A percentile compares a stretch with the other conserved stretches of the same genome.
Evolutionary conservation across 2,888 invertebrate genomes (phyloP).

Genomic region (Pteria penguin): DNA sequence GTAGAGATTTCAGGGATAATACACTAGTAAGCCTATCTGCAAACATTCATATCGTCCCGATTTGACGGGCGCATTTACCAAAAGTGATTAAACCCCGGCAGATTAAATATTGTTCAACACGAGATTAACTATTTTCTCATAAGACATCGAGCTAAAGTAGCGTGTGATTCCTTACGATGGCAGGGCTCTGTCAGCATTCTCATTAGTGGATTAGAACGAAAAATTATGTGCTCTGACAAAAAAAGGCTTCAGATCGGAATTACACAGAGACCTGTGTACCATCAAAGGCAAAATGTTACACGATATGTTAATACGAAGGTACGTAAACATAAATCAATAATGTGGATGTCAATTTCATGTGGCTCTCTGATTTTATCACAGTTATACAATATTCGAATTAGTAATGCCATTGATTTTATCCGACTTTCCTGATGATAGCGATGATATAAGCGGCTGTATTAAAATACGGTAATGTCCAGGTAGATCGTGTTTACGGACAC

Average conservation of each 20-base stretch:
- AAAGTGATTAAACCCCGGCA: conserved; percentile 21
- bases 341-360: neutral
- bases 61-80: conserved; percentile 26
- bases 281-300: neutral
- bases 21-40: conserved; percentile 24
- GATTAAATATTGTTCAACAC: conserved; percentile 26
- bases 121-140: conserved; percentile 10
- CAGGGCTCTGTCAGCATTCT: too few relatives aligned
- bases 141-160: neutral
- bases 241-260: too few relatives aligned
- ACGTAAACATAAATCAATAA: neutral
- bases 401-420: neutral
- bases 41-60: conserved; percentile 34
- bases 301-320: neutral
- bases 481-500: too few relatives aligned
- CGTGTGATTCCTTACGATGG: too few relatives aligned
- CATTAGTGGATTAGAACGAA: too few relatives aligned
- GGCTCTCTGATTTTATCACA: neutral
- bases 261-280: too few relatives aligned
- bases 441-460: too few relatives aligned
- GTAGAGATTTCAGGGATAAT: conserved; percentile 14
- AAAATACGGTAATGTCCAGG: too few relatives aligned
- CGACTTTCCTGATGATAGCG: too few relatives aligned
- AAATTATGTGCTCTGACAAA: too few relatives aligned
- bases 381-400: neutral